A percentile compares a stretch with the other conserved stretches of the same genome.
Evolutionary conservation across 2,113 vertebrate species (phyloP).

Genomic region (Acrocephalus kingi): DNA sequence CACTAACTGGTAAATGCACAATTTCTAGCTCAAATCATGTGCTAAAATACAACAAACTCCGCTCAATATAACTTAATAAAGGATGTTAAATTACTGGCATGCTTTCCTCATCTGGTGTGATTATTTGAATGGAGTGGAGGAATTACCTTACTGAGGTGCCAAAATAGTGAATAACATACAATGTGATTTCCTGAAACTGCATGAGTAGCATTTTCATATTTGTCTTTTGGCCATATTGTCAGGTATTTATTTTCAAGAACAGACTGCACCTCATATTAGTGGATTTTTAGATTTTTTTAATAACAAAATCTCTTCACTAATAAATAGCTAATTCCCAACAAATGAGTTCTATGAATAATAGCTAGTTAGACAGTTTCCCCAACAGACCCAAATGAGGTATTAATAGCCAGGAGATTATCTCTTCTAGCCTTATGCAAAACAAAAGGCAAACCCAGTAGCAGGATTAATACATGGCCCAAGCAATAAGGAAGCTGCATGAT

Average conservation of each 20-base stretch:
- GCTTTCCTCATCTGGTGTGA: neutral
- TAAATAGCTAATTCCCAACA: conserved; percentile 6
- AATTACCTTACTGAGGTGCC: neutral
- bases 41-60: neutral
- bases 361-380: neutral
- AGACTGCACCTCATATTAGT: neutral
- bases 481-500: neutral
- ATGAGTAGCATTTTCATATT: neutral
- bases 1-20: neutral
- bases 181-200: neutral
- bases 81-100: neutral
- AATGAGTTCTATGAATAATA: neutral
- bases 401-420: conserved; percentile 8
- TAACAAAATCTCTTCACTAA: neutral
- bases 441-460: neutral
- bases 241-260: neutral
- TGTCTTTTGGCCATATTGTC: neutral
- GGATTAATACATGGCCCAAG: neutral
- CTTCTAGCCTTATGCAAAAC: neutral
- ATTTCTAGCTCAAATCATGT: neutral
- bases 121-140: neutral
- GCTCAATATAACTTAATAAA: neutral
- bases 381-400: neutral
- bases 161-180: neutral
- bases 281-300: neutral